Base-by-base conservation (phyloP, 2,888 invertebrate species). In the Miltochrista miniata region DNA sequence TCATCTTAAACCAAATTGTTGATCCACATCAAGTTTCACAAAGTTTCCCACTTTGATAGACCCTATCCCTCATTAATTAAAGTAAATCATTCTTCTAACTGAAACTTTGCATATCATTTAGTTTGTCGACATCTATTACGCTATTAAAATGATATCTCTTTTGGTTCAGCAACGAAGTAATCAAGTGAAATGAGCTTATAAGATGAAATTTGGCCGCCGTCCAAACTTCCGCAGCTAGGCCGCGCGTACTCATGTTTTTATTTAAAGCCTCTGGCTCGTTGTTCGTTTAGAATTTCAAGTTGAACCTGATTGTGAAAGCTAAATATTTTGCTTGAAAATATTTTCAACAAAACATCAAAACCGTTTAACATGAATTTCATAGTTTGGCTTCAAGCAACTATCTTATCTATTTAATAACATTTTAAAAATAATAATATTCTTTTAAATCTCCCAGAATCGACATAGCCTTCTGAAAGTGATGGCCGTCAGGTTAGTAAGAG, bases 121-220 rank as follows among this genome's bases (percentile, higher is more conserved):
- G 59, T 54, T 55, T 56, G 58, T 59, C 64, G 68, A 59, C 73
- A 74, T 76, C 70, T 74, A 76, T 77, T 71, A 76, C 58, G 58
- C 65, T 59, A 75, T 74, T 76, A 75, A 76, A 76, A 70, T 73
- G 73, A 75, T 76, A 76, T 78, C 76, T 78, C 71, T 72, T 73
- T 76, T 72, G 78, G 72, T 71, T 74, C 71, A 76, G 76, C 66
- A 72, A 67, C 72, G 61, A 58, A 74, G 78, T 76, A 78, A 77
- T 76, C 78, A 78, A 76, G 73, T 66, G 68, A 73, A 76, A 76
- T 72, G 73, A 68, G 70, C 68, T 68, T 70, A 64, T 68, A 72
- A 70, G 73, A 64, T 65, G 54, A 54, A 69, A 70, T 74, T 79
- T 79, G 79, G 79, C 70, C 37, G 40, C 14, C 48, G 49, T 67